These are phyloP conservation scores for Sepioteuthis lessoniana DNA, from an alignment of 2,888 invertebrate species.

Conservation along the genomic window DNA sequence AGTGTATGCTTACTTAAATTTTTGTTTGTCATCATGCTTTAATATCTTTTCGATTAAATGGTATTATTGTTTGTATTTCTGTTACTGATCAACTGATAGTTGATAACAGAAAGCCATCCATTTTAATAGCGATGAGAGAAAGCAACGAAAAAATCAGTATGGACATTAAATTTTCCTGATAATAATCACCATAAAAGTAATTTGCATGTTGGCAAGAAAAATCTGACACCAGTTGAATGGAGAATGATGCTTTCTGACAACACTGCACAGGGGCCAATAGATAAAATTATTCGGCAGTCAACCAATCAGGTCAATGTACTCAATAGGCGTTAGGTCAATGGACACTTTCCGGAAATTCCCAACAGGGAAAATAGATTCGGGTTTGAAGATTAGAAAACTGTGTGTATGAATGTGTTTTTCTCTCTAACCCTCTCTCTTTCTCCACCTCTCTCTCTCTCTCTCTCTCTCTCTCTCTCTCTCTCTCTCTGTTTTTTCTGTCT, in stretches of 20 bases:
- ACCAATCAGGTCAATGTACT: neutral
- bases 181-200: neutral
- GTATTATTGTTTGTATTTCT: neutral
- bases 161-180: neutral
- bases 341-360: neutral
- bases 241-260: neutral
- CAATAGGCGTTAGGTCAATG: neutral
- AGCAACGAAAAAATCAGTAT: neutral
- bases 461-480: too few relatives aligned
- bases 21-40: neutral
- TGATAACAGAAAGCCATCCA: neutral
- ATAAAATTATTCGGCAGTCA: neutral
- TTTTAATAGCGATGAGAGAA: neutral
- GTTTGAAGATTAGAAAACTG: too few relatives aligned
- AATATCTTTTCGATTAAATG: neutral
- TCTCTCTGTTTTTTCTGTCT: too few relatives aligned
- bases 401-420: too few relatives aligned
- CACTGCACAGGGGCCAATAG: neutral
- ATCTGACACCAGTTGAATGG: neutral
- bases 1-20: neutral
- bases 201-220: neutral
- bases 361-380: neutral
- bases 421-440: too few relatives aligned
- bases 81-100: neutral
- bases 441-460: too few relatives aligned